These are phyloP conservation scores for Mormyrus proboscirostris DNA, from an alignment of 2,797 vertebrate genomes.

Conservation along the genomic window DNA sequence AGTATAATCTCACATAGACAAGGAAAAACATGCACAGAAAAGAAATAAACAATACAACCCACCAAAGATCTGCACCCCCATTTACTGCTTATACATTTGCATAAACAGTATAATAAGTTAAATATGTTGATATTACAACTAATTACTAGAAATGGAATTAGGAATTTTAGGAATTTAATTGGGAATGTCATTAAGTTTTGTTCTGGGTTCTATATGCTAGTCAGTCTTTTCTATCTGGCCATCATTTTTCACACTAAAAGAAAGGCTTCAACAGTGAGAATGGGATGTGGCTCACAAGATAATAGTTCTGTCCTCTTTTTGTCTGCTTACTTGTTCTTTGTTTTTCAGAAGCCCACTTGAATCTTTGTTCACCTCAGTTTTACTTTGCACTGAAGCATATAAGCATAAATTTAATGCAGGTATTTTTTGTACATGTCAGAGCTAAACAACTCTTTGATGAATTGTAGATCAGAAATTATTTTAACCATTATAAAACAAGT, in stretches of 20 bases:
- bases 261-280: slow-evolving; percentile 29
- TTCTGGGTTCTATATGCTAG: neutral
- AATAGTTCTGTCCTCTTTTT: slow-evolving; percentile 17
- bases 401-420: slow-evolving; percentile 61
- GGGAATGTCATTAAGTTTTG: neutral
- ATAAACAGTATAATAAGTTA: neutral
- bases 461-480: slow-evolving; percentile 52
- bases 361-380: slow-evolving; percentile 44
- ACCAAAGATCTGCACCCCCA: neutral
- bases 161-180: neutral
- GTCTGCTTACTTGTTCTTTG: slow-evolving; percentile 46
- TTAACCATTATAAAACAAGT: slow-evolving; percentile 35
- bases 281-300: neutral
- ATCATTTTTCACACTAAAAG: neutral
- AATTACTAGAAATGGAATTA: neutral
- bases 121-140: neutral
- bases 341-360: slow-evolving; percentile 41
- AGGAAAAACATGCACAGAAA: neutral
- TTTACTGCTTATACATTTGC: neutral
- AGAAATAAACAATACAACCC: neutral
- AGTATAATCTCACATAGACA: neutral
- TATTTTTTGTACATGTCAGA: slow-evolving; percentile 45
- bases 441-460: slow-evolving; percentile 37
- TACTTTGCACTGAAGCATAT: slow-evolving; percentile 46
- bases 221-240: neutral